Evolutionary conservation across 2,797 vertebrate species (phyloP), one percentile per base, ranked within the genome.

Genomic region (Remorina albescens): DNA sequence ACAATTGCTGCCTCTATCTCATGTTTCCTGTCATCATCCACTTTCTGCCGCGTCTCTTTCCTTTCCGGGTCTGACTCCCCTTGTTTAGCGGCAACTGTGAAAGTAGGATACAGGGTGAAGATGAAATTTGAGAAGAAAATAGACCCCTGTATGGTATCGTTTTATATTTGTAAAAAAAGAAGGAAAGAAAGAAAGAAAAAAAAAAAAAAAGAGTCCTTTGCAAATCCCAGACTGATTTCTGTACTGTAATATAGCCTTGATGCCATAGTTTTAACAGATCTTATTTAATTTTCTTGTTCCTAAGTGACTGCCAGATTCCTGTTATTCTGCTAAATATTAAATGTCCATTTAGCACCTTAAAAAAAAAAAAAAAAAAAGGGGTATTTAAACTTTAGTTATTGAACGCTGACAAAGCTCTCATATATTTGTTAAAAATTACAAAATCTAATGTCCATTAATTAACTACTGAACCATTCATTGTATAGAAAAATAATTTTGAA

Each of bases 1-100:
- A 99, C 97, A 82, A 99, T 99, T 89, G 98, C 98, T 82, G 98
- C 97, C 93, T 99, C 98, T 82, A 99, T 99, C 94, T 98, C 97
- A 65, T 98, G 97, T 88, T 99, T 99, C 90, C 98, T 94, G 95
- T 99, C 98, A 12, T 99, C 97, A 10, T 99, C 98, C 80, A 99
- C 97, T 92, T 98, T 99, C 94, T 99, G 97, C 73, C 97, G 95
- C 1, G 97, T 99, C 95, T 99, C 98, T 93, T 97, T 99, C 86
- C 97, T 95, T 91, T 99, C 97, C 4, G 96, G 97, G 87, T 98
- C 98, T 0, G 97, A 97, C 87, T 99, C 98, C 53, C 97, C 98
- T 94, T 99, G 98, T 95, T 99, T 99, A 93, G 97, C 97, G 94
- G 97, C 97, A 94, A 99, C 98, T 98, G 74, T 55, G 81, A 58